Evolutionary conservation across 2,888 invertebrate species (phyloP), one percentile per base, ranked within the genome.

Genomic region (Hololepta plana): DNA sequence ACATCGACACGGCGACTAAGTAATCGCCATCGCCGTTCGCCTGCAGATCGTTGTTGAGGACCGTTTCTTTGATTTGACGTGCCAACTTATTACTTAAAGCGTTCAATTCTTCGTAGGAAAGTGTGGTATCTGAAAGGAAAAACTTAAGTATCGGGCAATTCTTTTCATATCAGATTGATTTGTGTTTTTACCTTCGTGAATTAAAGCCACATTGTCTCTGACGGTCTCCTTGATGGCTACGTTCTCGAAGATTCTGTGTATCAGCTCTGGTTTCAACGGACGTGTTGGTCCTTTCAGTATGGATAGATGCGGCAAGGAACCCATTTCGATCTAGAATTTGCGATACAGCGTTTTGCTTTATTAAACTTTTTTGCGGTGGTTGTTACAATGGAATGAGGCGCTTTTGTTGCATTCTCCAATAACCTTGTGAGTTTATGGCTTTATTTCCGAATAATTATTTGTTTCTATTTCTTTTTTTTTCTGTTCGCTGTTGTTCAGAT

Each of bases 1-100:
- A 66, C 70, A 85, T 71, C 43, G 76, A 77, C 0, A 85, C 74
- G 1, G 77, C 81, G 0, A 85, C 60, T 7, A 82, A 68, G 39
- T 54, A 72, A 46, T 81, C 75, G 0, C 72, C 71, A 46, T 81
- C 80, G 3, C 54, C 46, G 45, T 77, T 75, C 7, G 58, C 40
- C 0, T 59, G 55, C 0, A 53, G 34, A 0, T 51, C 37, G 23
- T 50, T 37, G 6, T 39, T 35, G 3, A 44, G 36, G 6, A 64
- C 60, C 14, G 52, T 51, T 11, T 56, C 44, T 1, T 57, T 42
- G 16, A 76, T 56, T 1, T 57, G 60, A 9, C 64, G 50, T 0
- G 71, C 67, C 12, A 74, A 41, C 15, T 61, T 59, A 41, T 72
- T 72, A 4, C 67, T 60, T 4, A 59, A 47, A 2, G 49, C 51